These are phyloP conservation scores for Dendrolimus houi DNA, from an alignment of 2,888 invertebrate genomes.

Conservation along the genomic window DNA sequence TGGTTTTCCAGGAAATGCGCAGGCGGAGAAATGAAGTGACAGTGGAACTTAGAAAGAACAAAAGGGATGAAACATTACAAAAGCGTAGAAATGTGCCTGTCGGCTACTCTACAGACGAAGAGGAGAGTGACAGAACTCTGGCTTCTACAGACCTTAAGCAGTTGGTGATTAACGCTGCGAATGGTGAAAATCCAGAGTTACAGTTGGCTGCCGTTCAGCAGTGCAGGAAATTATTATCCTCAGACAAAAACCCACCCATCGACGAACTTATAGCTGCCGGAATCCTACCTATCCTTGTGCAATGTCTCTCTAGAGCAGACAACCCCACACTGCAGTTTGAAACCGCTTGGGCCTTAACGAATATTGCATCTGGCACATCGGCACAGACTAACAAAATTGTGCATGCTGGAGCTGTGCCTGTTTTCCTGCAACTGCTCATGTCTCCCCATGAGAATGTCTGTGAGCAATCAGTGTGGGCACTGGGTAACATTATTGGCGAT, in stretches of 20 bases:
- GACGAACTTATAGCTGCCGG: constrained; percentile 96
- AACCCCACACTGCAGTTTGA: constrained; percentile 96
- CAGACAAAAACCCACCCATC: constrained; percentile 98
- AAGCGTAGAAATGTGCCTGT: constrained; percentile 97
- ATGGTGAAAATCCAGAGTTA: constrained; percentile 84
- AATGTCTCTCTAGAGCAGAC: constrained; percentile 90
- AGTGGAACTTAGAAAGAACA: constrained; percentile 97
- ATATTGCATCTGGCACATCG: constrained; percentile 96
- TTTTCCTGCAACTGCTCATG: constrained; percentile 92
- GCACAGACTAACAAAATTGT: constrained; percentile 94
- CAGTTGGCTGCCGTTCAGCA: constrained; percentile 96
- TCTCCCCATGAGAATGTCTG: constrained; percentile 98
- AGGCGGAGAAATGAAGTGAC: constrained; percentile 97
- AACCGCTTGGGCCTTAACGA: constrained; percentile 98
- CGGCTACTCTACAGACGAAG: constrained; percentile 88
- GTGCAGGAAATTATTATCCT: constrained; percentile 95
- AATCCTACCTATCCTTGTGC: constrained; percentile 95
- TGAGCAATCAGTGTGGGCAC: constrained; percentile 99
- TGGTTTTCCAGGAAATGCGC: constrained; percentile 89
- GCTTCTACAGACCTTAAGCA: constrained; percentile 85
- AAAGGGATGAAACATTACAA: constrained; percentile 96
- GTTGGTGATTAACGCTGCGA: constrained; percentile 91
- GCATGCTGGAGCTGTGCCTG: constrained; percentile 95
- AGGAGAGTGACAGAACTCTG: constrained; percentile 83
- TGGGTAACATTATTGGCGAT: constrained; percentile 90